These are phyloP conservation scores for Galagoides demidoff DNA, from an alignment of 2,797 vertebrate genomes.

Conservation along the genomic window DNA sequence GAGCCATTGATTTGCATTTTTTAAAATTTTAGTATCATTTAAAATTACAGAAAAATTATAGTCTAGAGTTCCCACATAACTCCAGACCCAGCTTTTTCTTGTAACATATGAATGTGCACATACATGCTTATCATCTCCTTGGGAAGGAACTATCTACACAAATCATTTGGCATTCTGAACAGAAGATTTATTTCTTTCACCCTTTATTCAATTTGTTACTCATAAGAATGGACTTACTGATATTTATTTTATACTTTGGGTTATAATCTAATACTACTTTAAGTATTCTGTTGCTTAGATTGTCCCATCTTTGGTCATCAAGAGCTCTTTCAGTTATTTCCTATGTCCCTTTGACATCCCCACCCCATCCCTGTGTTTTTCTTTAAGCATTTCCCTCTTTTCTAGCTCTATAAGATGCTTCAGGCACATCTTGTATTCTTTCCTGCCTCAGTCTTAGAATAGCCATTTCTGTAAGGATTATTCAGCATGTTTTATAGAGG, in stretches of 20 bases:
- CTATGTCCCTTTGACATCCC: neutral
- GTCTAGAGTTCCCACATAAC: neutral
- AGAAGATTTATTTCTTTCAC: neutral
- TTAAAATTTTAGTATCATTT: neutral
- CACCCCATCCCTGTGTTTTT: neutral
- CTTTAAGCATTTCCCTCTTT: neutral
- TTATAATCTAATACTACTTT: neutral
- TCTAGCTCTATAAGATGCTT: neutral
- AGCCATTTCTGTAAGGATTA: neutral
- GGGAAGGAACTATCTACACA: neutral
- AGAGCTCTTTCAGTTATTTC: neutral
- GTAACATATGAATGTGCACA: neutral
- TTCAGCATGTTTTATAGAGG: neutral
- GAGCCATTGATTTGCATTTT: neutral
- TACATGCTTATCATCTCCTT: neutral
- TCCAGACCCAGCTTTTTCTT: neutral
- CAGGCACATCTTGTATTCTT: neutral
- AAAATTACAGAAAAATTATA: neutral
- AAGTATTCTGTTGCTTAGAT: neutral
- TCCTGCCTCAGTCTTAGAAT: neutral
- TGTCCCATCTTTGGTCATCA: neutral
- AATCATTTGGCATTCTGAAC: neutral
- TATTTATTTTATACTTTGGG: neutral
- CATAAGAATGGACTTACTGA: neutral
- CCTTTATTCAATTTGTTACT: neutral